Evolutionary conservation across 2,113 vertebrate genomes (phyloP).

Genomic region (Pedionomus torquatus): DNA sequence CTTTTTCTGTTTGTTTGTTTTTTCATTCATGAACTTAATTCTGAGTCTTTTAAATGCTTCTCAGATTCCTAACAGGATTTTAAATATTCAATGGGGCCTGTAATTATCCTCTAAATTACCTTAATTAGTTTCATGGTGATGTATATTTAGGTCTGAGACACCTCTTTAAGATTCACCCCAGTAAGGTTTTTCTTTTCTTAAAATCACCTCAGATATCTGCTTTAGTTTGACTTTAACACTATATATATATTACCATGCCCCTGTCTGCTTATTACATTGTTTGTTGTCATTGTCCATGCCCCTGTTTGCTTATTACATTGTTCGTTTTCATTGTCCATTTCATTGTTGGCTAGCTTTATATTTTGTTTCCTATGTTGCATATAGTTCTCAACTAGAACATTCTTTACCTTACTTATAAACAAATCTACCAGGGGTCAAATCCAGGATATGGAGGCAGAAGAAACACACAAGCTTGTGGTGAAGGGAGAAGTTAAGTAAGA

Average conservation of each 20-base stretch:
- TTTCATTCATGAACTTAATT: neutral
- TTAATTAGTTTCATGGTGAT: conserved; percentile 11
- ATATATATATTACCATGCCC: neutral
- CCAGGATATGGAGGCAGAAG: neutral
- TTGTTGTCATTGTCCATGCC: neutral
- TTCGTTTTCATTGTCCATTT: neutral
- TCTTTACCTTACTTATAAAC: neutral
- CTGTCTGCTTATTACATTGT: neutral
- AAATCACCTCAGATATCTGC: neutral
- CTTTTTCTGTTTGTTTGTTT: neutral
- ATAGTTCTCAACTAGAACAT: neutral
- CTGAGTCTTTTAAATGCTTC: neutral
- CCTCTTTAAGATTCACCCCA: neutral
- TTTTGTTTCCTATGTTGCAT: neutral
- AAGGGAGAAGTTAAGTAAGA: neutral
- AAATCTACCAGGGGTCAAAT: neutral
- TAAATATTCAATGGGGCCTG: neutral
- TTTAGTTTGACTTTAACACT: neutral
- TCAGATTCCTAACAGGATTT: neutral
- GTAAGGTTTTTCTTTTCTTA: neutral
- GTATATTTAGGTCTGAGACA: neutral
- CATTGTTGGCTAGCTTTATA: neutral
- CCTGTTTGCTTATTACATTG: neutral
- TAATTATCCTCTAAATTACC: conserved; percentile 1
- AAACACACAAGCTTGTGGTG: neutral